Evolutionary conservation across 2,113 vertebrate genomes (phyloP), one percentile per base, ranked within the genome.

Genomic region (Leptodactylus fuscus): DNA sequence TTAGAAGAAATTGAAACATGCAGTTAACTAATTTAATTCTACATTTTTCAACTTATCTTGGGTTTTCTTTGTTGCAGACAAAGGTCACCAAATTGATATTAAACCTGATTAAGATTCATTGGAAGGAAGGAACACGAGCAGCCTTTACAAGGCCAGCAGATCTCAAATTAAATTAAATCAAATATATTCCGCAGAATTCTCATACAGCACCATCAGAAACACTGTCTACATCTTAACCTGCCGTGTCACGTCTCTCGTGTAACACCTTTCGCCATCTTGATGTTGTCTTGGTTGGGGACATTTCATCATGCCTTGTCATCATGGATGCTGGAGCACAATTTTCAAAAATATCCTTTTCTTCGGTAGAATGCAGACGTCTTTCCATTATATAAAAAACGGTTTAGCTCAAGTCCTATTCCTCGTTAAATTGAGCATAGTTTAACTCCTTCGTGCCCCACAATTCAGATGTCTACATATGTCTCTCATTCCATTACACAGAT

Each of bases 71-170:
- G 32, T 76, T 58, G 51, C 46, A 85, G 83, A 79, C 16, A 85
- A 53, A 79, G 83, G 83, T 79, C 75, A 79, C 46, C 60, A 55
- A 79, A 85, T 85, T 85, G 74, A 85, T 85, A 65, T 79, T 69
- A 85, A 65, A 85, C 60, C 53, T 78, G 75, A 85, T 85, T 77
- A 85, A 85, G 83, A 85, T 85, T 79, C 75, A 85, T 69, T 70
- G 75, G 62, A 69, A 53, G 60, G 74, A 85, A 85, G 74, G 75
- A 85, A 85, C 46, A 36, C 65, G 76, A 69, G 58, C 83, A 85
- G 83, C 79, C 73, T 53, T 85, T 85, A 78, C 83, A 78, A 78
- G 75, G 48, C 41, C 46, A 48, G 46, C 83, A 55, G 34, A 85
- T 70, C 29, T 78, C 73, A 49, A 79, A 85, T 70, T 85, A 79